Evolutionary conservation across 2,113 vertebrate genomes (phyloP).

Genomic region (Herpailurus yagouaroundi): DNA sequence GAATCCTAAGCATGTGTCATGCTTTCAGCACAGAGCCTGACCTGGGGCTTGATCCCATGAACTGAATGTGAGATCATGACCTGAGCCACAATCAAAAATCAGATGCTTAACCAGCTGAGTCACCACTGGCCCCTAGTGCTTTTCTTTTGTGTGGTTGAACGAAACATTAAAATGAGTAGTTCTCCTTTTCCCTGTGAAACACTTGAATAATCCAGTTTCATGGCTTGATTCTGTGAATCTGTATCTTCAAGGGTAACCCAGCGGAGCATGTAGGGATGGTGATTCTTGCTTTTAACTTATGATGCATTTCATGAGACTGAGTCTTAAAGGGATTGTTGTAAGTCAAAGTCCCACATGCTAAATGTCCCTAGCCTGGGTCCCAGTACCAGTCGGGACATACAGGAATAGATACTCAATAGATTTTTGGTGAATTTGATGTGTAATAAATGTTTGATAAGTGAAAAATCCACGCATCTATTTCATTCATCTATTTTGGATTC

Average conservation of each 20-base stretch:
- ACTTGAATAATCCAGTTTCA: neutral
- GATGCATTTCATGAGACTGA: neutral
- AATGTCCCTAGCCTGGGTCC: neutral
- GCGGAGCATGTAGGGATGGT: neutral
- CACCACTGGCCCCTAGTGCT: neutral
- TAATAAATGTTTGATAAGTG: neutral
- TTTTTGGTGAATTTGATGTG: neutral
- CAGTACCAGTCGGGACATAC: neutral
- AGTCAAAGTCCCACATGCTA: neutral
- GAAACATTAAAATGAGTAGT: neutral
- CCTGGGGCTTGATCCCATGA: too few species aligned
- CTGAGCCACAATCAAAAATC: too few species aligned
- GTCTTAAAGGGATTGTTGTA: neutral
- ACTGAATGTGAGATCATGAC: too few species aligned
- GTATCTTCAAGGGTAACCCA: neutral
- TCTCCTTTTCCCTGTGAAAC: neutral
- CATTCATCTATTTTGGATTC: neutral
- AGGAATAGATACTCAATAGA: neutral
- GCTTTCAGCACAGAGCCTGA: too few species aligned
- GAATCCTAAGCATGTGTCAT: too few species aligned
- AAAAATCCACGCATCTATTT: neutral
- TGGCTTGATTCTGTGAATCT: neutral
- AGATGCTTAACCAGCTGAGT: too few species aligned
- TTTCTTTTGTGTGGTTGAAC: conserved; percentile 1
- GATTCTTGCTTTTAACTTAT: neutral